These are phyloP conservation scores for Atethmia centrago DNA, from an alignment of 2,888 invertebrate species.

Conservation along the genomic window DNA sequence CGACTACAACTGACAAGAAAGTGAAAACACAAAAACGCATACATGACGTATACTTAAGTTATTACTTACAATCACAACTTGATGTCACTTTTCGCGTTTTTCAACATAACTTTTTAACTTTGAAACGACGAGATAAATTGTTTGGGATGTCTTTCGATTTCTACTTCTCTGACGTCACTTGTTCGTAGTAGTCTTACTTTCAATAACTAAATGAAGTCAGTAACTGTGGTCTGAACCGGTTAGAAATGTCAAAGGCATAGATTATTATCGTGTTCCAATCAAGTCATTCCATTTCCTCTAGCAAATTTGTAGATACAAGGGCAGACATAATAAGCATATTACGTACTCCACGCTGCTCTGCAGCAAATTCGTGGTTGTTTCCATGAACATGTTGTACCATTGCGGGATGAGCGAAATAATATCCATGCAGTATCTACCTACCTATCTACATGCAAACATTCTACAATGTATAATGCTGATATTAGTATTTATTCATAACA, in stretches of 20 bases:
- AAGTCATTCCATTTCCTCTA: constrained; percentile 48
- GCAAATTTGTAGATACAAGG: constrained; percentile 47
- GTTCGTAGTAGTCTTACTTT: constrained; percentile 30
- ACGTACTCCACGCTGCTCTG: not conserved
- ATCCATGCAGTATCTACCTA: not conserved
- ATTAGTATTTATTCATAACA: not conserved
- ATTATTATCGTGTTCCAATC: constrained; percentile 50
- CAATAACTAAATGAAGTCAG: constrained; percentile 44
- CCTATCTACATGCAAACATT: not conserved
- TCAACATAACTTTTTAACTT: constrained; percentile 34
- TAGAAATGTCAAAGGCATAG: constrained; percentile 56
- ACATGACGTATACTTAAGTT: constrained; percentile 54
- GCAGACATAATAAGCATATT: constrained; percentile 43
- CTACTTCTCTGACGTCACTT: constrained; percentile 35
- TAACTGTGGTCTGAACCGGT: constrained; percentile 52
- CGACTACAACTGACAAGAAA: constrained; percentile 49
- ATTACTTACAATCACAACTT: constrained; percentile 52
- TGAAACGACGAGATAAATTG: constrained; percentile 36
- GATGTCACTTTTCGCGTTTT: constrained; percentile 50
- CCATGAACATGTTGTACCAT: constrained; percentile 1
- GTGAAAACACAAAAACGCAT: constrained; percentile 56
- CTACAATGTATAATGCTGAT: not conserved
- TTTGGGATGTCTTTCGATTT: constrained; percentile 41
- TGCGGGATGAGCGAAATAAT: not conserved
- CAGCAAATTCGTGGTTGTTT: constrained; percentile 6